Percentiles rank a stretch among this genome's conserved stretches.
phyloP scores from a whole-genome alignment of 2,113 vertebrate species.

The Porphyrio hochstetteri region DNA sequence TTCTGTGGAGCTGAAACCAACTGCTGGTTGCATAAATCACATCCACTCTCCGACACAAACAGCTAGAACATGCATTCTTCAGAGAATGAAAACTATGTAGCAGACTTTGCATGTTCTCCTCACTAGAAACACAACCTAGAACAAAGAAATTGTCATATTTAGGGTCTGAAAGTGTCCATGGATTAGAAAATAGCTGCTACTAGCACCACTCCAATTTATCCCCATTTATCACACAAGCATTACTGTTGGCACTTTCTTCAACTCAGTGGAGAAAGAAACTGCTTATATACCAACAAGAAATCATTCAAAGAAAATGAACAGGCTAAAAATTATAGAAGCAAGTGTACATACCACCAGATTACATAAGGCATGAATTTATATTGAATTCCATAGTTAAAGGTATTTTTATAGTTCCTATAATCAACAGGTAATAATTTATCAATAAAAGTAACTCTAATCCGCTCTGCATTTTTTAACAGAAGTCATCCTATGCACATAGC shows the following conservation, averaged over 20 bases:
- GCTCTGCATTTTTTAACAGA: not conserved
- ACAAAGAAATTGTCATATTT: not conserved
- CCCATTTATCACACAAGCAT: not conserved
- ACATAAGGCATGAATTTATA: not conserved
- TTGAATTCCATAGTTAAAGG: not conserved
- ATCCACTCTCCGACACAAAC: not conserved
- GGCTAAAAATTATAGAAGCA: not conserved
- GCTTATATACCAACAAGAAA: not conserved
- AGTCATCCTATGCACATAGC: not conserved
- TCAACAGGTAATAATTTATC: not conserved
- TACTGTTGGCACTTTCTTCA: not conserved
- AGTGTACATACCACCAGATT: not conserved
- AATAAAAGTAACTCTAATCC: not conserved
- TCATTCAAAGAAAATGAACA: not conserved
- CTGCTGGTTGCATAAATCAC: constrained; percentile 36
- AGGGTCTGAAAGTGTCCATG: not conserved
- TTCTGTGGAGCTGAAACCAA: constrained; percentile 19
- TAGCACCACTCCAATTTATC: not conserved
- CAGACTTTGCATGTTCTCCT: not conserved
- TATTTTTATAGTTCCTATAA: not conserved
- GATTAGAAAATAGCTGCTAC: not conserved
- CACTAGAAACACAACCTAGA: not conserved
- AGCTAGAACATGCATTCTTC: not conserved
- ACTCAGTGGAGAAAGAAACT: not conserved
- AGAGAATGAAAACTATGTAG: not conserved